Base-by-base conservation (phyloP, 2,888 invertebrate genomes). In the Tenthredo mesomela region DNA sequence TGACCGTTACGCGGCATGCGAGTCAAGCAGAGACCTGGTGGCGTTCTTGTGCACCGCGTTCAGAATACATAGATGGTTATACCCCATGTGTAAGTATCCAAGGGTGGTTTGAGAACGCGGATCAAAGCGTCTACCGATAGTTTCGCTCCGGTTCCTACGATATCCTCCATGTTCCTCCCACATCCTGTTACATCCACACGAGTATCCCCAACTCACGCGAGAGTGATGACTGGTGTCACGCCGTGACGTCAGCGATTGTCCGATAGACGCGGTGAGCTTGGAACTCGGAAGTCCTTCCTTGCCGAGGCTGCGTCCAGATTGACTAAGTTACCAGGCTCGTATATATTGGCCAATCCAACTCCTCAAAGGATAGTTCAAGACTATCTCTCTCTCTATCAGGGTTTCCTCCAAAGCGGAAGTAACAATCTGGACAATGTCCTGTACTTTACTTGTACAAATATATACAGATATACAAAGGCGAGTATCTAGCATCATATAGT, bases 321-420 rank as follows among this genome's bases (percentile, higher is more conserved):
- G 91, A 91, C 91, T 91, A 91, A 91, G 90, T 91, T 91, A 90
- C 21, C 37, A 4, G 40, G 67, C 12, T 67, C 61, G 61, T 43
- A 80, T 43, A 80, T 40, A 65, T 61, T 80, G 80, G 88, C 88
- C 88, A 89, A 90, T 90, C 86, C 82, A 86, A 87, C 82, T 86
- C 87, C 61, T 86, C 86, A 88, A 86, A 88, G 87, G 80, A 87
- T n/a, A n/a, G 86, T 86, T 86, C 87, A 82, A 85, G 89, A 87
- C 89, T 89, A 88, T 89, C 89, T 37, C 70, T 70, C 70, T 70
- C 37, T 70, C 37, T 40, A 12, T 15, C 54, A 18, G 29, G 77
- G 77, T 9, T 54, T 40, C n/a, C 29, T 77, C 75, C 10, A 47
- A 25, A 47, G 75, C 47, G 43, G 75, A 10, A 25, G 75, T 43